Percentiles rank a stretch among this genome's conserved stretches.
These are phyloP conservation scores for Cryptoprocta ferox DNA, from an alignment of 2,797 vertebrate species.

Conservation along the genomic window DNA sequence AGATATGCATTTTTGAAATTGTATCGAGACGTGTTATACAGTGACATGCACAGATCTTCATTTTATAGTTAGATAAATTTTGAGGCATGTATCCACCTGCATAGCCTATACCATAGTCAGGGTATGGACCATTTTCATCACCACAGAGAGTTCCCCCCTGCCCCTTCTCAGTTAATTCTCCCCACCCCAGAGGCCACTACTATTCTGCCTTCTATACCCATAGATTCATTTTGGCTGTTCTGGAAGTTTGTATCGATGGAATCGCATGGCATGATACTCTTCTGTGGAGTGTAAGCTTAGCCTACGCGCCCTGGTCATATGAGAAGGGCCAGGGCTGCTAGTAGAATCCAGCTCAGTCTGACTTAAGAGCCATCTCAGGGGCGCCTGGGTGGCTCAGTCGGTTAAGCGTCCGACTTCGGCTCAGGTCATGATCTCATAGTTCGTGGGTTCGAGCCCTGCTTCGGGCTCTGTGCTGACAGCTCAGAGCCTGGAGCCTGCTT, in stretches of 20 bases:
- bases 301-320: background rate
- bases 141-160: background rate
- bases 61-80: background rate
- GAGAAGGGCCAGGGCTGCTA: background rate
- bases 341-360: background rate
- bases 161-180: background rate
- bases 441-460: too few species aligned
- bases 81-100: background rate
- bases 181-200: background rate
- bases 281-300: background rate
- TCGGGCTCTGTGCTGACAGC: too few species aligned
- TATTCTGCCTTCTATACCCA: background rate
- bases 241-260: background rate
- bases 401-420: too few species aligned
- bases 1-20: background rate
- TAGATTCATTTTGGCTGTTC: background rate
- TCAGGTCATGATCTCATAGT: too few species aligned
- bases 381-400: too few species aligned
- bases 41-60: conserved; percentile 38
- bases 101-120: background rate
- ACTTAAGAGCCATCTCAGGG: background rate
- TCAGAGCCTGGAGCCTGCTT: too few species aligned
- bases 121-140: background rate
- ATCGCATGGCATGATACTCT: background rate
- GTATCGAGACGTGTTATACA: background rate